phyloP scores from a whole-genome alignment of 2,113 vertebrate genomes.

The Grallaria varia region DNA sequence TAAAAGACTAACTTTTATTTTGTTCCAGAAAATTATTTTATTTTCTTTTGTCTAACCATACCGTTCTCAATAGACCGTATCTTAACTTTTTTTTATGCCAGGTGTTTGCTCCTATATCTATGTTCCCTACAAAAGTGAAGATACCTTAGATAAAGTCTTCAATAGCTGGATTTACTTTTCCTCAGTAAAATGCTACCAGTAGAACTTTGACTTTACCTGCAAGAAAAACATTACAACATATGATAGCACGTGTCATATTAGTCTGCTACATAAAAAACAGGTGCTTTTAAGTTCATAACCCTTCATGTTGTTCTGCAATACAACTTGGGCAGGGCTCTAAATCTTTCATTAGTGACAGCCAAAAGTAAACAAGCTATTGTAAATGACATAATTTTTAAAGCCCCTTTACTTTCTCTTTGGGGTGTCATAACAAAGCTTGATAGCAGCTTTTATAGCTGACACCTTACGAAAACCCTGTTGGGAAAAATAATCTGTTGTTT shows the following conservation, averaged over 20 bases:
- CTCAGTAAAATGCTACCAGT: not conserved
- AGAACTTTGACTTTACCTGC: not conserved
- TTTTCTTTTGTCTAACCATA: not conserved
- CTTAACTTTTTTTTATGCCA: not conserved
- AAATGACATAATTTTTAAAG: not conserved
- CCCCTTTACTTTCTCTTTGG: not conserved
- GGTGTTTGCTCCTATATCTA: not conserved
- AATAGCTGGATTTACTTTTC: not conserved
- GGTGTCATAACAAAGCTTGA: not conserved
- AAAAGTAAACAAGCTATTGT: constrained; percentile 9
- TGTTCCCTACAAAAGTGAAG: not conserved
- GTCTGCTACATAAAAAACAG: not conserved
- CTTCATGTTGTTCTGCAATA: not conserved
- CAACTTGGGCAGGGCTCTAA: not conserved
- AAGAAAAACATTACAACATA: not conserved
- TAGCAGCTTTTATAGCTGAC: not conserved
- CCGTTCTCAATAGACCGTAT: not conserved
- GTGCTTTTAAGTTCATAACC: not conserved
- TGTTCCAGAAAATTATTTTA: not conserved
- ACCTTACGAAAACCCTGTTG: not conserved
- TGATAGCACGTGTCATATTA: not conserved
- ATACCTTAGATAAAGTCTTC: not conserved
- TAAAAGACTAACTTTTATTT: not conserved
- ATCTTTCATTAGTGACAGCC: not conserved
- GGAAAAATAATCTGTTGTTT: not conserved